These are phyloP conservation scores for Lateolabrax maculatus DNA, from an alignment of 2,797 vertebrate species.

Conservation along the genomic window DNA sequence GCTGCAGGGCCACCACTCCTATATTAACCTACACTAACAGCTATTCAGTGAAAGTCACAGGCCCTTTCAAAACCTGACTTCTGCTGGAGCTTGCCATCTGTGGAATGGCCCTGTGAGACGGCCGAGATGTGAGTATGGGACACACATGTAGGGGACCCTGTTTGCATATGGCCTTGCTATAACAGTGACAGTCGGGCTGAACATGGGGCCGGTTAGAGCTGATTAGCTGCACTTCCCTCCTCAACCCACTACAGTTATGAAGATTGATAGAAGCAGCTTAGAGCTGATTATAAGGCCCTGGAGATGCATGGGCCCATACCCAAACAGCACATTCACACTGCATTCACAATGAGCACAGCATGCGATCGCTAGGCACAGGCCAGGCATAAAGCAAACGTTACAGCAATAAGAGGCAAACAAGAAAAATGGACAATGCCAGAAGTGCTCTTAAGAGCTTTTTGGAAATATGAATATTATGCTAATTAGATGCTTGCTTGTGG, in stretches of 20 bases:
- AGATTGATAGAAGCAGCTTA: slow-evolving; percentile 86
- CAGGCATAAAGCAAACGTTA: slow-evolving; percentile 78
- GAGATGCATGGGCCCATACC: slow-evolving; percentile 83
- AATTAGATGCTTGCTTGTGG: slow-evolving; percentile 83
- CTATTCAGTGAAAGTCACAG: slow-evolving; percentile 77
- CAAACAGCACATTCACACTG: slow-evolving; percentile 80
- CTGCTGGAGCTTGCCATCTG: slow-evolving; percentile 66
- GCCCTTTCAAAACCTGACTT: slow-evolving; percentile 68
- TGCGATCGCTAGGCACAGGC: slow-evolving; percentile 69
- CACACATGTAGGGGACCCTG: slow-evolving; percentile 58
- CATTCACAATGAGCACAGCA: slow-evolving; percentile 79
- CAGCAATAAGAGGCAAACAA: slow-evolving; percentile 77
- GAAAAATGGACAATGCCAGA: slow-evolving; percentile 81
- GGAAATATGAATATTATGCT: slow-evolving; percentile 85
- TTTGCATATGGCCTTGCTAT: slow-evolving; percentile 75
- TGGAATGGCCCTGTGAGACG: slow-evolving; percentile 53
- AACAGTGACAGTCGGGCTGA: slow-evolving; percentile 77
- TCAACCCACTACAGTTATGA: slow-evolving; percentile 83
- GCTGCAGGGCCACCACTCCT: slow-evolving; percentile 79
- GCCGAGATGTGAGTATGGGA: slow-evolving; percentile 51
- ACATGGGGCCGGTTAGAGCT: slow-evolving; percentile 81
- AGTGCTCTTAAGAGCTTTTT: slow-evolving; percentile 82
- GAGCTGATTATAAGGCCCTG: slow-evolving; percentile 81
- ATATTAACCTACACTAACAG: slow-evolving; percentile 81
- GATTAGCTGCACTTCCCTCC: slow-evolving; percentile 83